These are phyloP conservation scores for Bufo bufo DNA, from an alignment of 2,113 vertebrate genomes.

Conservation along the genomic window DNA sequence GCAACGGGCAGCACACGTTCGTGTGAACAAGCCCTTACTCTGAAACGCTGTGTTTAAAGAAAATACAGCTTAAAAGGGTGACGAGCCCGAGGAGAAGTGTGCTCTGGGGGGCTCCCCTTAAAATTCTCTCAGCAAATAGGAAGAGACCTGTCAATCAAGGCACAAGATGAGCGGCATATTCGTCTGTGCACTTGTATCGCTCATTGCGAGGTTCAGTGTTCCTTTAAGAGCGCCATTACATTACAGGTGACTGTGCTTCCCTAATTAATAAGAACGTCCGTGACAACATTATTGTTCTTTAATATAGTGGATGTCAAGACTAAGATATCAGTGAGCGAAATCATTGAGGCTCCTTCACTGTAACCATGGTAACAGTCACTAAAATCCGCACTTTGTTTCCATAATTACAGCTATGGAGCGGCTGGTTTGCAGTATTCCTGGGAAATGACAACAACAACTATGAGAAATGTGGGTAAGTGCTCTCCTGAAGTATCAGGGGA, in stretches of 20 bases:
- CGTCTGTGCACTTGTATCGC: too few relatives aligned
- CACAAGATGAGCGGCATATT: too few relatives aligned
- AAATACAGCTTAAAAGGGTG: too few relatives aligned
- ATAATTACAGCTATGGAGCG: not conserved
- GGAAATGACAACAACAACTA: not conserved
- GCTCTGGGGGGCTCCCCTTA: too few relatives aligned
- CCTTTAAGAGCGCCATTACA: not conserved
- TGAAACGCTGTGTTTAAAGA: too few relatives aligned
- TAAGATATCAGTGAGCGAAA: not conserved
- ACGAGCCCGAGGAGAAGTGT: too few relatives aligned
- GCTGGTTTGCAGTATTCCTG: not conserved
- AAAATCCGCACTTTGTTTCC: not conserved
- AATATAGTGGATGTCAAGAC: not conserved
- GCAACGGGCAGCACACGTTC: too few relatives aligned
- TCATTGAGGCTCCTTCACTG: not conserved
- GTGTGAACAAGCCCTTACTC: too few relatives aligned
- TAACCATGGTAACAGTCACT: not conserved
- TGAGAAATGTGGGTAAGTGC: not conserved
- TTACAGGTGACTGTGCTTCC: not conserved
- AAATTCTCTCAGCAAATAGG: too few relatives aligned
- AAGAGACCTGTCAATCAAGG: too few relatives aligned
- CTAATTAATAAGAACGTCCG: not conserved
- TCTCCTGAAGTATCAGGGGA: not conserved
- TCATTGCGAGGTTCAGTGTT: too few relatives aligned
- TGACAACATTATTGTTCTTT: not conserved